Evolutionary conservation across 2,113 vertebrate genomes (phyloP).

Genomic region (Pygathrix nemaeus): DNA sequence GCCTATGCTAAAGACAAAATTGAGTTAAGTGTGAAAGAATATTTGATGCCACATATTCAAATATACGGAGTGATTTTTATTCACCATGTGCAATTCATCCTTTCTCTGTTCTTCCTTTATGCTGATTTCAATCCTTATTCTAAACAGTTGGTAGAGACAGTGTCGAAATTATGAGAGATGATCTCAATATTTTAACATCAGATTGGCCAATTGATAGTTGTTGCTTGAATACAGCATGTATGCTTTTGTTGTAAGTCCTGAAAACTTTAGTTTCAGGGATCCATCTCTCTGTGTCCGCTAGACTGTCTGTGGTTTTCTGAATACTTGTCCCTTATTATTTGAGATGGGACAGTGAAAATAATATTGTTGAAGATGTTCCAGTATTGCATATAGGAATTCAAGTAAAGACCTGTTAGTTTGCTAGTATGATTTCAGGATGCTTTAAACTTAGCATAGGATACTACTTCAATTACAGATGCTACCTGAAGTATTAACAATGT

Average conservation of each 20-base stretch:
- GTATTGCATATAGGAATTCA: neutral
- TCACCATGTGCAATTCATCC: neutral
- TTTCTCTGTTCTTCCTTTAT: neutral
- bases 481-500: neutral
- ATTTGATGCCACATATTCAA: slow-evolving; percentile 70
- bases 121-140: neutral
- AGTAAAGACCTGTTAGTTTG: neutral
- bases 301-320: neutral
- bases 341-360: neutral
- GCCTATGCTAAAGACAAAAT: slow-evolving; percentile 66
- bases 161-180: neutral
- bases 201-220: neutral
- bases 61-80: neutral
- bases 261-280: neutral
- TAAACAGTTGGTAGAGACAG: neutral
- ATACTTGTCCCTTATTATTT: neutral
- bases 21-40: slow-evolving; percentile 49
- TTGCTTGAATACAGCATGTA: accelerated
- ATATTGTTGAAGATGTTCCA: neutral
- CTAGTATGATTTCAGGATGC: neutral
- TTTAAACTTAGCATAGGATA: neutral
- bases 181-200: too few relatives aligned
- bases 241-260: neutral
- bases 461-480: neutral
- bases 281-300: neutral